A percentile compares a stretch with the other conserved stretches of the same genome.
phyloP scores from a whole-genome alignment of 1,140 invertebrate genomes.

The Atta cephalotes region DNA sequence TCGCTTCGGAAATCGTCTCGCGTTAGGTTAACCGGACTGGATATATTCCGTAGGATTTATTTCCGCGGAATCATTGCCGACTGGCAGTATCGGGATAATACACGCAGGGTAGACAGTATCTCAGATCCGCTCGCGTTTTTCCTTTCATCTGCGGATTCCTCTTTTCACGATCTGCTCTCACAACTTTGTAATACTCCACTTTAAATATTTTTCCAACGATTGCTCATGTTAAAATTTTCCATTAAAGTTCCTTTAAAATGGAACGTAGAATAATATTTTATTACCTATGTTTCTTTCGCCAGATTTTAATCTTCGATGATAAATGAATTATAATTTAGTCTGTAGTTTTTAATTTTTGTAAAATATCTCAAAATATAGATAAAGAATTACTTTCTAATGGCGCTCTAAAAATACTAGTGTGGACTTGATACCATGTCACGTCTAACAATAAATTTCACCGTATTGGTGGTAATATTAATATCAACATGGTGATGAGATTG shows the following conservation, averaged over 20 bases:
- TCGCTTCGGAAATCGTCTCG: constrained; percentile 50
- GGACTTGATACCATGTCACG: too few species aligned
- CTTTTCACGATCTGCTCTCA: constrained; percentile 2
- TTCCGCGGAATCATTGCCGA: constrained; percentile 44
- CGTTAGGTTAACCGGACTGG: constrained; percentile 44
- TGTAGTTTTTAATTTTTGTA: not conserved
- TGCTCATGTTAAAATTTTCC: constrained; percentile 21
- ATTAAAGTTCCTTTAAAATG: constrained; percentile 24
- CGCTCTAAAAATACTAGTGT: too few species aligned
- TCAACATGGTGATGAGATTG: too few species aligned
- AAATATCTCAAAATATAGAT: not conserved
- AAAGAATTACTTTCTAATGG: not conserved
- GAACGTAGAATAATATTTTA: constrained; percentile 26
- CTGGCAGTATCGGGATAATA: constrained; percentile 41
- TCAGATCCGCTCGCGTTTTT: constrained; percentile 16
- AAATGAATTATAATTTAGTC: not conserved
- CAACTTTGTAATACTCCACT: constrained; percentile 18
- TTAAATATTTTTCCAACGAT: constrained; percentile 40
- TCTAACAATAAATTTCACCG: too few species aligned
- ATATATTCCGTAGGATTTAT: constrained; percentile 57
- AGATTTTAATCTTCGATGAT: constrained; percentile 24
- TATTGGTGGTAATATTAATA: too few species aligned
- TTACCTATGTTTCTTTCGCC: constrained; percentile 2
- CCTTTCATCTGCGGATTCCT: constrained; percentile 20
- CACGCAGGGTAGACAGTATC: not conserved